Base-by-base conservation (phyloP, 2,888 invertebrate species). In the Muscina levida region DNA sequence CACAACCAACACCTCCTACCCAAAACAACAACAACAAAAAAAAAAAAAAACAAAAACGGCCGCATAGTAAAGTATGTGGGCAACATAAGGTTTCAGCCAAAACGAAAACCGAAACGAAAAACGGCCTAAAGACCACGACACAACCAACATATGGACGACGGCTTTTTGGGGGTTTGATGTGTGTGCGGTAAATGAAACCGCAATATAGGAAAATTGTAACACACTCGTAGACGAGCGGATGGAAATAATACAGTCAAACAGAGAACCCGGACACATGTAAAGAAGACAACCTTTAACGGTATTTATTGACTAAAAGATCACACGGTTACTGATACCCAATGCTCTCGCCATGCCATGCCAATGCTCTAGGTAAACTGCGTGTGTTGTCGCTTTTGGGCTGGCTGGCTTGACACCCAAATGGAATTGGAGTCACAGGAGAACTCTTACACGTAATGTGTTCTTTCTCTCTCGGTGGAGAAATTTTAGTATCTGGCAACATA, bases 281-380 rank as follows among this genome's bases (percentile, higher is more conserved):
- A 79, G 48, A 46, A 53, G 26, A 74, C 76, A 78, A 79, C 77
- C 79, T 82, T 75, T 83, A 83, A 79, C 77, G 82, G 72, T 74
- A 75, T 82, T 77, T 72, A 71, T 74, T 70, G 76, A 56, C 74
- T 51, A 68, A 79, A 79, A 83, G 77, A 81, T 81, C 81, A 81
- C 67, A 77, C 62, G 74, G 74, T 74, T 77, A 80, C 71, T 71
- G 80, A 81, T 81, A 81, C 46, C 74, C 71, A 71, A 65, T 44
- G 37, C 66, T 26, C 15, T 13, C n/a, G n/a, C n/a, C n/a, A n/a
- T n/a, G n/a, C n/a, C n/a, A 13, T 13, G n/a, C 44, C 5, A 42
- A 42, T 19, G 31, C 42, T 51, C 8, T 48, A 17, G 8, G n/a
- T n/a, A n/a, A n/a, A 48, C 31, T 72, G 42, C 44, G 59, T 42